Evolutionary conservation across 2,888 invertebrate genomes (phyloP).

Genomic region (Deladenus siricidicola): DNA sequence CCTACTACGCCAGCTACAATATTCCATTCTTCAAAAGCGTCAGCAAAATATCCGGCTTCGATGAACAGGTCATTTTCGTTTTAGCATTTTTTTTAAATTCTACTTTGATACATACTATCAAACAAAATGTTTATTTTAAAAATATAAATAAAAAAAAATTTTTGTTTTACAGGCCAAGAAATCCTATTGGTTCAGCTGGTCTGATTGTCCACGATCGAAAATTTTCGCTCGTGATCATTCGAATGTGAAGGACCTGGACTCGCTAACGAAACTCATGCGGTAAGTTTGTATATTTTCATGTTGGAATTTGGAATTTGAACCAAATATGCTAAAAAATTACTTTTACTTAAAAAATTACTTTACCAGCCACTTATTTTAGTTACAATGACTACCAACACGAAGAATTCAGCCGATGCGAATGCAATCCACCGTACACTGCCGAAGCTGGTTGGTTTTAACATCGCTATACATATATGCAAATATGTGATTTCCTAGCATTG

Average conservation of each 20-base stretch:
- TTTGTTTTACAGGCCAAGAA: constrained; percentile 51
- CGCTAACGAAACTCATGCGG: constrained; percentile 62
- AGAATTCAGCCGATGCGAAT: constrained; percentile 64
- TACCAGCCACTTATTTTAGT: too few species aligned
- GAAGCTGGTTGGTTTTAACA: constrained; percentile 62
- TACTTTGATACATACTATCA: not conserved
- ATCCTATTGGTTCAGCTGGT: constrained; percentile 63
- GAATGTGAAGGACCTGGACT: constrained; percentile 60
- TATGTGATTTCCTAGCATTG: too few species aligned
- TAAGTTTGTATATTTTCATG: too few species aligned
- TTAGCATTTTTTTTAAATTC: not conserved
- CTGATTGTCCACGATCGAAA: constrained; percentile 56
- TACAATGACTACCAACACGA: constrained; percentile 69
- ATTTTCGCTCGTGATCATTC: constrained; percentile 59
- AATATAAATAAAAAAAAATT: constrained; percentile 5
- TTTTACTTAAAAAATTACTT: too few species aligned
- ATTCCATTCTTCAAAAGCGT: constrained; percentile 63
- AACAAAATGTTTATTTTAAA: too few species aligned
- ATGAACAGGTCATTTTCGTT: constrained; percentile 58
- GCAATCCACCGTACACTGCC: constrained; percentile 66
- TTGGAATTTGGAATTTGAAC: too few species aligned
- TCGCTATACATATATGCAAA: too few species aligned
- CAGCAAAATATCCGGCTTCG: constrained; percentile 63
- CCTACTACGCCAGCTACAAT: constrained; percentile 71
- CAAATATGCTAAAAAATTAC: too few species aligned